phyloP scores from a whole-genome alignment of 2,797 vertebrate species.

The Hydrocynus forskahlii region DNA sequence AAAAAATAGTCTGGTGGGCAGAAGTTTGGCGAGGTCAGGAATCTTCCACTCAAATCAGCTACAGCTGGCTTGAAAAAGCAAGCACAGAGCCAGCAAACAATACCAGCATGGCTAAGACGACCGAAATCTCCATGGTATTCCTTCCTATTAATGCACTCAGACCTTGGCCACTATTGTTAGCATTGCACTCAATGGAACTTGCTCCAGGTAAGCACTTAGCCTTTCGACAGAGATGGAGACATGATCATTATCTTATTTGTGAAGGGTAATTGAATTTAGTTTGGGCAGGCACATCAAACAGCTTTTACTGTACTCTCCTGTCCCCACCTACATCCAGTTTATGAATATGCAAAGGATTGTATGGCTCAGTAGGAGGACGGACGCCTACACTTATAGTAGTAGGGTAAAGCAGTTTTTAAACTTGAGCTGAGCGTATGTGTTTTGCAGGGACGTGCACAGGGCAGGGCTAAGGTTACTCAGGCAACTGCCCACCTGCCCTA shows the following conservation, averaged over 20 bases:
- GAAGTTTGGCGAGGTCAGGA: conserved; percentile 50
- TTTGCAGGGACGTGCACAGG: no score
- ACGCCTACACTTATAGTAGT: neutral
- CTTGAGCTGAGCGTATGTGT: no score
- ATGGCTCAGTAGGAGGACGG: no score
- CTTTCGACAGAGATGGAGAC: conserved; percentile 25
- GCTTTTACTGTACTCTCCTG: neutral
- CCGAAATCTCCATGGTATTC: conserved; percentile 8
- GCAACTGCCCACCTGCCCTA: no score
- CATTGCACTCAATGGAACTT: neutral
- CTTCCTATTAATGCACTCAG: conserved; percentile 24
- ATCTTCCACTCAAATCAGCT: conserved; percentile 24
- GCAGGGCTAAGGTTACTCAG: no score
- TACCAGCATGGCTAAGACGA: conserved; percentile 13
- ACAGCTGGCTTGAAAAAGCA: conserved; percentile 35
- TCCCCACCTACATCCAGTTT: neutral
- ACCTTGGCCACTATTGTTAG: conserved; percentile 23
- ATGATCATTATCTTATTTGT: conserved; percentile 42
- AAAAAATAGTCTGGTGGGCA: conserved; percentile 20
- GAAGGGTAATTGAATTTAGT: conserved; percentile 27
- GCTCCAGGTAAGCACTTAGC: conserved; percentile 34
- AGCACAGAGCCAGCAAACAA: conserved; percentile 16
- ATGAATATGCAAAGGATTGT: neutral
- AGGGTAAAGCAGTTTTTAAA: neutral
- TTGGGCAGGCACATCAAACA: conserved; percentile 15